Conservation (phyloP, 2,797 vertebrate species). For the Aratinga solstitialis region DNA sequence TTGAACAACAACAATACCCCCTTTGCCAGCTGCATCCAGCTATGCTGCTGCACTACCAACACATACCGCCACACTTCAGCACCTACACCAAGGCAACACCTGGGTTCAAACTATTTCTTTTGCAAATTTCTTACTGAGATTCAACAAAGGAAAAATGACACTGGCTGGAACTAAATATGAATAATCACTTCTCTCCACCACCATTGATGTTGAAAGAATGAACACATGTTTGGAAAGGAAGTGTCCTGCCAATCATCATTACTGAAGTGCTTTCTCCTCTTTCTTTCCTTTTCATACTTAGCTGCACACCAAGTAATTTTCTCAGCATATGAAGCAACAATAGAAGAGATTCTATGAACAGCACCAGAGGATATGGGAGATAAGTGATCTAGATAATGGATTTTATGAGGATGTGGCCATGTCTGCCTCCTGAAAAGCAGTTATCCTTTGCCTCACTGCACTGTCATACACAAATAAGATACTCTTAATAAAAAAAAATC, state of each 20-base stretch:
- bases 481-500: background rate
- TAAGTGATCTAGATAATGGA: background rate
- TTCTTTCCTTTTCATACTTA: slow-evolving; percentile 11
- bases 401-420: background rate
- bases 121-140: background rate
- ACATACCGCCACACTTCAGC: background rate
- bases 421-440: background rate
- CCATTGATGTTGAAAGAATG: background rate
- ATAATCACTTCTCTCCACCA: background rate
- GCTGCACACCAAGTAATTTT: background rate
- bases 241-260: slow-evolving; percentile 30
- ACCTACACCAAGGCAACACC: background rate
- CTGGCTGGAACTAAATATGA: background rate
- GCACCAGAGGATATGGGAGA: background rate
- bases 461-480: background rate
- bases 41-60: background rate
- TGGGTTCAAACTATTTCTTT: background rate
- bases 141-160: background rate
- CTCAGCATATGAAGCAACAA: background rate
- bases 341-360: slow-evolving; percentile 5
- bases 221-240: background rate
- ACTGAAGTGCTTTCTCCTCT: slow-evolving; percentile 1
- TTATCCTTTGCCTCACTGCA: background rate
- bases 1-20: background rate
- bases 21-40: background rate